A percentile compares a stretch with the other conserved stretches of the same genome.
Evolutionary conservation across 2,888 invertebrate species (phyloP).

Genomic region (Caenorhabditis sp.): DNA sequence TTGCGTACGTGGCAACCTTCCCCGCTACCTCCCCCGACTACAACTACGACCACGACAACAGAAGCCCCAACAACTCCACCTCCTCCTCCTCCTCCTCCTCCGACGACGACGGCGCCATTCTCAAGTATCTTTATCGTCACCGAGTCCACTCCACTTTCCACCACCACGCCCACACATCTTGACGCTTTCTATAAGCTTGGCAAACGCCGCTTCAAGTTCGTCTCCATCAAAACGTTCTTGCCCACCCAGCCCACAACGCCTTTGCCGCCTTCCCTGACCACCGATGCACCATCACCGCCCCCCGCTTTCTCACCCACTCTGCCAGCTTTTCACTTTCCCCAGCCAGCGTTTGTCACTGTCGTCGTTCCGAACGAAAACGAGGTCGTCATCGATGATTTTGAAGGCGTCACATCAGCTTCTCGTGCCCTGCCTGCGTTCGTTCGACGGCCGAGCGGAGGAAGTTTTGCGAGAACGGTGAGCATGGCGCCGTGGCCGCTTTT

Average conservation of each 20-base stretch:
- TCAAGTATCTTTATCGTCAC: conserved; percentile 45
- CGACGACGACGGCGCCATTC: conserved; percentile 28
- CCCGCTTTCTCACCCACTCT: background rate
- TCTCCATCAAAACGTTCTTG: conserved; percentile 49
- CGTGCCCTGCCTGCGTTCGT: conserved; percentile 37
- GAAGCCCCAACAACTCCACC: background rate
- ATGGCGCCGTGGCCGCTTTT: too few relatives aligned
- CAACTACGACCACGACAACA: conserved; percentile 29
- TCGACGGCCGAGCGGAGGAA: conserved; percentile 34
- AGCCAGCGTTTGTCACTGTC: conserved; percentile 22
- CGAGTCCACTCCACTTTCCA: conserved; percentile 14
- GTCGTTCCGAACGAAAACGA: conserved; percentile 25
- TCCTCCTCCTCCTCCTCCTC: conserved; percentile 10
- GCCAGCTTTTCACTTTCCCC: background rate
- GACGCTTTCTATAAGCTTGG: conserved; percentile 54
- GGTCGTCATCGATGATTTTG: conserved; percentile 32
- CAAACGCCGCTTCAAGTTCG: conserved; percentile 56
- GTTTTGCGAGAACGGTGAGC: conserved; percentile 35
- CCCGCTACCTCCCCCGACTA: conserved; percentile 38
- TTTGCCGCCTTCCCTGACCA: background rate
- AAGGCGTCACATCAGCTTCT: conserved; percentile 29
- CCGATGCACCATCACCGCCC: background rate
- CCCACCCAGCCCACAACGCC: conserved; percentile 33
- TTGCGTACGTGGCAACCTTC: conserved; percentile 30
- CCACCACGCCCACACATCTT: conserved; percentile 45